Conservation (phyloP, 2,113 vertebrate genomes). For the Limanda limanda region DNA sequence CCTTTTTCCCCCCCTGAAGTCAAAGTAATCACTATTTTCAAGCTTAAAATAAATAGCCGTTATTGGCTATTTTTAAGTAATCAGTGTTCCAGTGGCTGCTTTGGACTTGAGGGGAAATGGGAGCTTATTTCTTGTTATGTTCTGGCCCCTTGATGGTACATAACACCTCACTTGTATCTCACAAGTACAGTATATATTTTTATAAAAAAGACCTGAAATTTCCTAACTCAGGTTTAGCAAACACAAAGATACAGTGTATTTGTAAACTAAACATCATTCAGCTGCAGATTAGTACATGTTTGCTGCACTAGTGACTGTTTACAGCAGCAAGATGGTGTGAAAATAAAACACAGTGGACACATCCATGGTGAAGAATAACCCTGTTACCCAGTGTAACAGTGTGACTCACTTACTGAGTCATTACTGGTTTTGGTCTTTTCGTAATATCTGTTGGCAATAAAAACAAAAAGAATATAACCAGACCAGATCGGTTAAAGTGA, state of each 20-base stretch:
- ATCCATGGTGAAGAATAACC: neutral
- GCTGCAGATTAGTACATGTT: too few relatives aligned
- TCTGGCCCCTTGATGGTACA: too few relatives aligned
- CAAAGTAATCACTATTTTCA: too few relatives aligned
- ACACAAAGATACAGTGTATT: neutral
- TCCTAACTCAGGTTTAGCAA: neutral
- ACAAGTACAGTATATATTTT: neutral
- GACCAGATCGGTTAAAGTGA: neutral
- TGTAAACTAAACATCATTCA: neutral
- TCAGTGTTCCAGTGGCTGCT: too few relatives aligned
- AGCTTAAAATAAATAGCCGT: too few relatives aligned
- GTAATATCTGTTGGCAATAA: slow-evolving; percentile 15
- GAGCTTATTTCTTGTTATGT: too few relatives aligned
- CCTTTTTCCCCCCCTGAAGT: too few relatives aligned
- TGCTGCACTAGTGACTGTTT: too few relatives aligned
- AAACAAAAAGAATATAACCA: neutral
- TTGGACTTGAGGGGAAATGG: too few relatives aligned
- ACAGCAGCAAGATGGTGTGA: neutral
- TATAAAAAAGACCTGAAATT: neutral
- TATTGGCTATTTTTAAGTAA: too few relatives aligned
- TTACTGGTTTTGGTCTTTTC: neutral
- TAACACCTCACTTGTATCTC: too few relatives aligned
- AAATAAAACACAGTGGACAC: neutral
- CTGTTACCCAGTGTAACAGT: neutral
- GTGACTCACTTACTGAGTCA: slow-evolving; percentile 5